Conservation (phyloP, 2,113 vertebrate species). For the Paramisgurnus dabryanus region DNA sequence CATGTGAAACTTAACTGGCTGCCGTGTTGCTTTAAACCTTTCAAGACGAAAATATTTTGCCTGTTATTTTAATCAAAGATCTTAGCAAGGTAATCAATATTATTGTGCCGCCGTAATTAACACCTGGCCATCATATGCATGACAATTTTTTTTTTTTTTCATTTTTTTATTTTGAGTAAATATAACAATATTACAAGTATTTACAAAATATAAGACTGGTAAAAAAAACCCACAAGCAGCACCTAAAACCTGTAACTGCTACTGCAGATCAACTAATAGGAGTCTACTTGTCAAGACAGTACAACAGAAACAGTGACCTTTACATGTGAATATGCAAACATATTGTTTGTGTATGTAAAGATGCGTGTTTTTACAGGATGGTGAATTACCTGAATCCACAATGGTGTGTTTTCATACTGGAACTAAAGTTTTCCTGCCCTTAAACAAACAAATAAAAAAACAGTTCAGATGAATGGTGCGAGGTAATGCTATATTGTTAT, state of each 20-base stretch:
- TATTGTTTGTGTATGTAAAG: constrained; percentile 26
- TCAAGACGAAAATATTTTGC: constrained; percentile 47
- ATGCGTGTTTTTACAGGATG: constrained; percentile 28
- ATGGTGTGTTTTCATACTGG: background rate
- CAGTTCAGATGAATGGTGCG: background rate
- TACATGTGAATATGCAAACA: constrained; percentile 17
- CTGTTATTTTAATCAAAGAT: constrained; percentile 22
- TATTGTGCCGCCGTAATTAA: background rate
- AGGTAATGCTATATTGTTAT: background rate
- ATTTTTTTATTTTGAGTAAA: background rate
- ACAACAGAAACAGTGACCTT: constrained; percentile 40
- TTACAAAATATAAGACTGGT: background rate
- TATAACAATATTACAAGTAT: constrained; percentile 5
- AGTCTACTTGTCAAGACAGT: background rate
- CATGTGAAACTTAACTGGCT: constrained; percentile 54
- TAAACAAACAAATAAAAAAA: background rate
- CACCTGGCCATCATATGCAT: constrained; percentile 2
- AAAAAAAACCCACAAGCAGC: background rate
- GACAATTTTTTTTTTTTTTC: background rate
- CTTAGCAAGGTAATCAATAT: constrained; percentile 1
- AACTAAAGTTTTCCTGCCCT: background rate
- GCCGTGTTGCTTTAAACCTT: constrained; percentile 48
- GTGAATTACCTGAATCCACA: constrained; percentile 13
- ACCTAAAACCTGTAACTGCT: constrained; percentile 12
- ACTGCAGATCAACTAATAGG: constrained; percentile 16